Evolutionary conservation across 1,140 invertebrate genomes (phyloP).

Genomic region (Dinoponera quadriceps): DNA sequence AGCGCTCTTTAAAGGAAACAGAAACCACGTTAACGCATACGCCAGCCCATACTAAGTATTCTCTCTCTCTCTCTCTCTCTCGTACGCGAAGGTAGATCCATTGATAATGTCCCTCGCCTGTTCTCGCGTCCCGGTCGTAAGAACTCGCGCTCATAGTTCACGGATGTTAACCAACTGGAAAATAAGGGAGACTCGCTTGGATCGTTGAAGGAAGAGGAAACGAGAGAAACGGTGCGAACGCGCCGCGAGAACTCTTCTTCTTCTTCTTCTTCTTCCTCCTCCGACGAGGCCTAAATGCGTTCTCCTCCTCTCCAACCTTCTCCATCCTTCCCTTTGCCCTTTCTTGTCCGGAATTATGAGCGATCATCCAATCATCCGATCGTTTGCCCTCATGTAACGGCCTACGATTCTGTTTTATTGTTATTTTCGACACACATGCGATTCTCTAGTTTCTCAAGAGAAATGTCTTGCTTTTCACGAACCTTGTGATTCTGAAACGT

Average conservation of each 20-base stretch:
- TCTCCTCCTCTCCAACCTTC: conserved; percentile 23
- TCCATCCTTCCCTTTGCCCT: conserved; percentile 2
- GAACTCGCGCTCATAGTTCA: conserved; percentile 72
- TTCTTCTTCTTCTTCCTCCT: background rate
- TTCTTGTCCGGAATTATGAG: conserved; percentile 10
- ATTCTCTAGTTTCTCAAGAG: background rate
- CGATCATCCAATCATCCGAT: conserved; percentile 17
- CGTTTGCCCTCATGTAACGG: conserved; percentile 22
- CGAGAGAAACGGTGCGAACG: conserved; percentile 35
- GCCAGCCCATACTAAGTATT: conserved; percentile 43
- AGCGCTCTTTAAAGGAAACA: conserved; percentile 67
- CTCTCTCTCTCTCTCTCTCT: background rate
- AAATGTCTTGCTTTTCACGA: background rate
- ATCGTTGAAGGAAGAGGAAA: conserved; percentile 48
- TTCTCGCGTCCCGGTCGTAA: conserved; percentile 69
- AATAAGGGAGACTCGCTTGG: conserved; percentile 66
- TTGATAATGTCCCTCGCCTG: conserved; percentile 76
- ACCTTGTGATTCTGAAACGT: too few species aligned
- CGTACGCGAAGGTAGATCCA: conserved; percentile 73
- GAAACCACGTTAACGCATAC: conserved; percentile 62
- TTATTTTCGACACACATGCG: background rate
- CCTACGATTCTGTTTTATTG: conserved; percentile 9
- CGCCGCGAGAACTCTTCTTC: conserved; percentile 5
- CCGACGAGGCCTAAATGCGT: conserved; percentile 31
- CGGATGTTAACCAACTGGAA: conserved; percentile 77